Base-by-base conservation (phyloP, 2,113 vertebrate species). In the Nycticebus coucang region DNA sequence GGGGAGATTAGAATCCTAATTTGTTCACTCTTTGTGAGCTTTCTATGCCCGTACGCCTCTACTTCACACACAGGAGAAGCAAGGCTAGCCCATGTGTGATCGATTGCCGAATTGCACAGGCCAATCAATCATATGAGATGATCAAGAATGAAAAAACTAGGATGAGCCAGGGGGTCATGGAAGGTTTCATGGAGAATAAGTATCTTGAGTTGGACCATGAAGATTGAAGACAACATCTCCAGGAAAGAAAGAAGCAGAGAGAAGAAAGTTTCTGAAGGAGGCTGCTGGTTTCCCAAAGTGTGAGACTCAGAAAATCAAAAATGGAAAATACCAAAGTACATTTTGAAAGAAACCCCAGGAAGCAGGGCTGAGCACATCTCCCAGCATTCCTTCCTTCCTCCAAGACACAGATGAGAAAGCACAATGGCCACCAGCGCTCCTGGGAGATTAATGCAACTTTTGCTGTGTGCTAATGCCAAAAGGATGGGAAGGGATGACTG, bases 221-320 rank as follows among this genome's bases (percentile, higher is more conserved):
- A 77, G n/a, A 72, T 30, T 15, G 50, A 88, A 79, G 57, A 94
- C 11, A 53, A 69, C 4, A 26, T 26, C 89, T 17, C 60, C 41
- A 30, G 12, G 5, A 86, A 53, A 89, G 26, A 11, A 93, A 71
- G 9, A 83, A 59, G 2, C 19, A 55, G 35, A 19, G 69, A 45
- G 4, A 21, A 81, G 50, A 72, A 86, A 60, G 18, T 35, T 50
- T 69, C 78, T 89, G 4, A n/a, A 45, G 24, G 24, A 91, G 6
- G 5, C 22, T 68, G 17, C 14, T 26, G 53, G 37, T n/a, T 91
- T 72, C 50, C 18, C 57, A 53, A 14, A 83, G 11, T 12, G 26
- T 50, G 30, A 83, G 37, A 68, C 66, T 59, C 35, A 33, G 8
- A 82, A 37, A 87, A 93, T 85, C 14, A 64, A 81, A 89, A 82